phyloP scores from a whole-genome alignment of 2,113 vertebrate genomes.

The Seriola quinqueradiata region DNA sequence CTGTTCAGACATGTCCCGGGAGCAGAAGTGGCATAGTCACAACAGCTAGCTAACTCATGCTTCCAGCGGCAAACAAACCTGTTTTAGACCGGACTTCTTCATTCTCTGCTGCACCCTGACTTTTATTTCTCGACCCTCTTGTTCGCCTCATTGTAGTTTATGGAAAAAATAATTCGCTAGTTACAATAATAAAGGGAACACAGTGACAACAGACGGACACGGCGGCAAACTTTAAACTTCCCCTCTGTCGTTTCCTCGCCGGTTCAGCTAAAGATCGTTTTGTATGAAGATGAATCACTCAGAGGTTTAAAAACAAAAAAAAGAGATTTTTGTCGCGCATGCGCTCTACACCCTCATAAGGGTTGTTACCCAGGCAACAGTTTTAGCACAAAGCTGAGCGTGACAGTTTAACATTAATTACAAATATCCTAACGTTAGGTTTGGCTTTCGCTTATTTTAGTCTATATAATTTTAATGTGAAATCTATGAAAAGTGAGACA shows the following conservation, averaged over 20 bases:
- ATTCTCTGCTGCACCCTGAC: constrained; percentile 18
- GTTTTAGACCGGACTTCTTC: constrained; percentile 51
- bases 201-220: not conserved
- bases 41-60: constrained; percentile 13
- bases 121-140: constrained; percentile 65
- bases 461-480: too few relatives aligned
- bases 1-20: not conserved
- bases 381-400: not conserved
- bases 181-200: too few relatives aligned
- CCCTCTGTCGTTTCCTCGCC: not conserved
- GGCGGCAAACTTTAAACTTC: constrained; percentile 41
- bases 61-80: constrained; percentile 53
- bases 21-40: not conserved
- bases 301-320: not conserved
- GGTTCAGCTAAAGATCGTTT: constrained; percentile 30
- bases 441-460: not conserved
- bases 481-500: not conserved
- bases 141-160: constrained; percentile 72
- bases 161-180: rapidly evolving
- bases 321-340: not conserved
- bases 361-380: not conserved
- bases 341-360: not conserved
- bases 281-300: not conserved
- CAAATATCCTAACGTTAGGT: not conserved
- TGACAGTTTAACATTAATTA: not conserved